Conservation (phyloP, 2,797 vertebrate species). For the Tragelaphus oryx region DNA sequence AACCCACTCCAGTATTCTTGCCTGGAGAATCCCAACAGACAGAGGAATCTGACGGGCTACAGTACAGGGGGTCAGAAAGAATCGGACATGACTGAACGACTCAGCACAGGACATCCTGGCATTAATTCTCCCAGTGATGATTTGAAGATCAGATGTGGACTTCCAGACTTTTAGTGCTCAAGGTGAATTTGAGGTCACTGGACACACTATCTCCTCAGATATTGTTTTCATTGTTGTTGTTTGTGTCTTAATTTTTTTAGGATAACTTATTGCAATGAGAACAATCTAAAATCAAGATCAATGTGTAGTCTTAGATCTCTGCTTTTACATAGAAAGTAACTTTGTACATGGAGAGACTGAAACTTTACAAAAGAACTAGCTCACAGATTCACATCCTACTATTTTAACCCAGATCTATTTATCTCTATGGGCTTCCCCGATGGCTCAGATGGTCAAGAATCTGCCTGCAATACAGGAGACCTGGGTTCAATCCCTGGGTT, state of each 20-base stretch:
- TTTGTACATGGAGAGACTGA: not conserved
- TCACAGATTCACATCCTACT: not conserved
- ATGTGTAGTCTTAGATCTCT: not conserved
- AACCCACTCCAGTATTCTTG: not conserved
- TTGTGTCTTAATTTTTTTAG: not conserved
- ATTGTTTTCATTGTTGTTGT: not conserved
- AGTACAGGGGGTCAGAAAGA: not conserved
- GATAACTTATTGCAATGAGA: not conserved
- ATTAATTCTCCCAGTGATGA: not conserved
- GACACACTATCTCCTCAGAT: not conserved
- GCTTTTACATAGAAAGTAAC: not conserved
- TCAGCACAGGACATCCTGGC: not conserved
- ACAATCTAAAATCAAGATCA: not conserved
- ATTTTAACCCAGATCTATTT: not conserved
- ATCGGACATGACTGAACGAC: not conserved
- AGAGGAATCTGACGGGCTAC: not conserved
- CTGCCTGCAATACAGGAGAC: not conserved
- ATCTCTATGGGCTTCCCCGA: accelerated
- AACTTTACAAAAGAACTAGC: not conserved
- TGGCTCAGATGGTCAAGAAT: not conserved
- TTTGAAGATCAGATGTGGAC: not conserved
- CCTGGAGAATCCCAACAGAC: not conserved
- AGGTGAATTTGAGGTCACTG: not conserved
- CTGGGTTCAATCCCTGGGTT: not conserved
- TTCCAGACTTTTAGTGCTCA: not conserved